These are phyloP conservation scores for Pseudomyrmex flavicornis DNA, from an alignment of 1,140 invertebrate genomes.

Conservation along the genomic window DNA sequence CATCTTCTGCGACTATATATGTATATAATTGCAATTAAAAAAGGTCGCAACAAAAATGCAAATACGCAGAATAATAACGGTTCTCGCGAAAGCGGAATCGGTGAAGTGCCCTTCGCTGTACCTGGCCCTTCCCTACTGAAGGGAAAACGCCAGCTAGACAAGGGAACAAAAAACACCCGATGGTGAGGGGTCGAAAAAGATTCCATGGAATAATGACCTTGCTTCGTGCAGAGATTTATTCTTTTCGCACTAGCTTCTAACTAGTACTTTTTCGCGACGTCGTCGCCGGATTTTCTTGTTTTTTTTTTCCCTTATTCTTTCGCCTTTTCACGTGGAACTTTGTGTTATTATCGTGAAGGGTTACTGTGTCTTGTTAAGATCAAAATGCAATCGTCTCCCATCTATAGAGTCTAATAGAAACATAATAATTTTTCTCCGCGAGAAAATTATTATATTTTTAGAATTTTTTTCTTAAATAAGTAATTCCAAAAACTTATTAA, in stretches of 20 bases:
- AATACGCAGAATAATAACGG: slow-evolving; percentile 62
- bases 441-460: too few relatives aligned
- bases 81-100: slow-evolving; percentile 15
- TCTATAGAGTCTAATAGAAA: too few relatives aligned
- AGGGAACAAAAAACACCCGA: slow-evolving; percentile 22
- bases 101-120: slow-evolving; percentile 3
- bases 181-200: slow-evolving; percentile 10
- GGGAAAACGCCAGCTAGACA: not conserved
- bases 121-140: slow-evolving; percentile 1
- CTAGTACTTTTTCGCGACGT: not conserved
- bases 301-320: not conserved
- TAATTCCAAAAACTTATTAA: too few relatives aligned
- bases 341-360: not conserved
- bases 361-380: slow-evolving; percentile 1
- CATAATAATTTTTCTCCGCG: too few relatives aligned
- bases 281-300: not conserved
- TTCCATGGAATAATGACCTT: slow-evolving; percentile 45
- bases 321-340: not conserved
- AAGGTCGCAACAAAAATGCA: slow-evolving; percentile 61
- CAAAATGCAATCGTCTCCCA: not conserved
- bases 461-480: too few relatives aligned
- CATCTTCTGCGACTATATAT: slow-evolving; percentile 8
- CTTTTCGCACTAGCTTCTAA: slow-evolving; percentile 25
- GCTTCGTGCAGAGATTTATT: slow-evolving; percentile 57
- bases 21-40: slow-evolving; percentile 53